Evolutionary conservation across 2,888 invertebrate species (phyloP), one percentile per base, ranked within the genome.

Genomic region (Ypsolopha scabrella): DNA sequence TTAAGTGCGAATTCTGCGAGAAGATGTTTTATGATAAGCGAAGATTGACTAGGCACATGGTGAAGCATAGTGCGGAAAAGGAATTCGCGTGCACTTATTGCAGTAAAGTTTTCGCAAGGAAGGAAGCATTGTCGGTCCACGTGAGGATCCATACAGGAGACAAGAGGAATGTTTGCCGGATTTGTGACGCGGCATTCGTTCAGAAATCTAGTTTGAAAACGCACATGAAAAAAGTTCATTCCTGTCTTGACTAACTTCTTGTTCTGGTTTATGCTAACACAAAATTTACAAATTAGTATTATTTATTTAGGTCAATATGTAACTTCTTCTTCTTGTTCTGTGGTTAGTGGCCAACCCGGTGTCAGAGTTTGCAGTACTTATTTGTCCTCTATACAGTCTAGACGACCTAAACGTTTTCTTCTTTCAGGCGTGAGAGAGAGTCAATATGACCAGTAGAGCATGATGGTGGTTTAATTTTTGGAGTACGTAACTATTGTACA

Each of bases 131-230:
- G 51, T 47, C 10, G 6, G 6, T 41, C 10, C 67, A 65, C 38
- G 58, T 55, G 46, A 60, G 47, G 46, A 63, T 64, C 14, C 87
- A 87, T 55, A 70, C 72, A 0, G 81, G 79, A 0, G 61, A 71
- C 1, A 85, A 82, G 53, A 77, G 79, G 1, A 82, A 65, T 53
- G 61, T 69, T 11, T 87, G 87, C 56, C 59, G 55, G 7, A 55
- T 80, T 0, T 87, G 87, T 56, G 62, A 65, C 24, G 82, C 82
- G 51, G 58, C 70, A 0, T 76, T 71, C 50, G 76, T 71, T 0
- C 62, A 75, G 47, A 51, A 48, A 14, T 51, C 53, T 6, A 53
- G 53, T 34, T 11, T 51, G 24, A 54, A 54, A 43, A 51, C 41
- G 43, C 50, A 56, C 53, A 46, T 55, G 53, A 35, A 24, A 13